Conservation (phyloP, 2,888 invertebrate genomes). For the Mythimna albipuncta region DNA sequence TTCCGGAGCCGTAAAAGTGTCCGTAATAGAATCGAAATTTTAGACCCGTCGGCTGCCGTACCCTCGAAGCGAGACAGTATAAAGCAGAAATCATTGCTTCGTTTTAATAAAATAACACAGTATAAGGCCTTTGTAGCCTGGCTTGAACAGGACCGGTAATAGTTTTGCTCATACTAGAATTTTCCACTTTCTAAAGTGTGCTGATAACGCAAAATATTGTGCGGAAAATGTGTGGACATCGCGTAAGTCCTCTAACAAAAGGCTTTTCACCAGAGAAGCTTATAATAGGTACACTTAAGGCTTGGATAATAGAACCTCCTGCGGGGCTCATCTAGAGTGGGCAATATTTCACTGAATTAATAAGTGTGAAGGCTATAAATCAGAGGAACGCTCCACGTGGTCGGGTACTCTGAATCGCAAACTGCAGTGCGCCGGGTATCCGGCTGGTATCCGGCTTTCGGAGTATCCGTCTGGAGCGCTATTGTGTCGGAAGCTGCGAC, state of each 20-base stretch:
- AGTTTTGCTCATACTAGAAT: neutral
- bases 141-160: constrained; percentile 3
- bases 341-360: constrained; percentile 65
- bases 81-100: constrained; percentile 25
- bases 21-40: constrained; percentile 47
- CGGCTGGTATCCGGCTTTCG: constrained; percentile 23
- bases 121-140: constrained; percentile 12
- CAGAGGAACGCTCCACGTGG: constrained; percentile 39
- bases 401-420: constrained; percentile 15
- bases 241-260: constrained; percentile 42
- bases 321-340: constrained; percentile 48
- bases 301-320: constrained; percentile 39
- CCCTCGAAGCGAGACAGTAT: constrained; percentile 27
- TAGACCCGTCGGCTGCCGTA: constrained; percentile 29
- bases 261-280: constrained; percentile 16
- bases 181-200: constrained; percentile 15
- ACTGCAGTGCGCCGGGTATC: constrained; percentile 29
- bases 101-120: constrained; percentile 23
- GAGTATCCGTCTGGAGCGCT: constrained; percentile 11
- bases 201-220: constrained; percentile 24
- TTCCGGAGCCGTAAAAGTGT: constrained; percentile 44
- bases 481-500: constrained; percentile 17
- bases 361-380: constrained; percentile 65
- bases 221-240: constrained; percentile 32
- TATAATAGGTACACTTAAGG: constrained; percentile 34